phyloP scores from a whole-genome alignment of 2,888 invertebrate genomes.

The Bellardia bayeri region DNA sequence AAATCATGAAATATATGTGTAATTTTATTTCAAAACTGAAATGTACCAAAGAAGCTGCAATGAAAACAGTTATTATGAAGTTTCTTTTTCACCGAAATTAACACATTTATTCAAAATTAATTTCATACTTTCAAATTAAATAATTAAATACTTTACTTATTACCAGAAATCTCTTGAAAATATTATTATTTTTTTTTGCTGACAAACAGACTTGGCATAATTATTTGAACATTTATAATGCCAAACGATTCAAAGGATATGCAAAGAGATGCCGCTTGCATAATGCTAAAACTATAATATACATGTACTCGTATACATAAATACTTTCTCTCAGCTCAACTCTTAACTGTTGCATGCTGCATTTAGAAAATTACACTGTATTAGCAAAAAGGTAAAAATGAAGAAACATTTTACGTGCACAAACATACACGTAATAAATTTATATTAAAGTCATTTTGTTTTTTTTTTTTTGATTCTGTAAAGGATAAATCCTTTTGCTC shows the following conservation, averaged over 20 bases:
- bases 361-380: constrained; percentile 20
- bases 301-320: background rate
- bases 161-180: background rate
- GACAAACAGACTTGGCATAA: constrained; percentile 10
- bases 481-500: constrained; percentile 27
- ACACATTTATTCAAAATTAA: background rate
- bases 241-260: background rate
- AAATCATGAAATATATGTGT: too few relatives aligned
- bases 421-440: constrained; percentile 47
- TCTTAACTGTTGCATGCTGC: constrained; percentile 47
- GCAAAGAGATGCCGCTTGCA: background rate
- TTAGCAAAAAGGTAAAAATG: constrained; percentile 27
- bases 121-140: background rate
- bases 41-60: too few relatives aligned
- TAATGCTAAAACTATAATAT: background rate
- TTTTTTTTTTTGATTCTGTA: constrained; percentile 1
- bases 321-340: background rate
- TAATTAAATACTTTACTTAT: constrained; percentile 8
- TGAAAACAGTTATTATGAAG: too few relatives aligned
- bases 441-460: background rate
- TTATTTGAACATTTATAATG: constrained; percentile 33
- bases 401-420: constrained; percentile 5
- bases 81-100: too few relatives aligned
- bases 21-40: too few relatives aligned
- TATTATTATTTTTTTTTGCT: background rate